Percentiles rank a stretch among this genome's conserved stretches.
These are phyloP conservation scores for Rhinophrynus dorsalis DNA, from an alignment of 2,797 vertebrate genomes.

Conservation along the genomic window DNA sequence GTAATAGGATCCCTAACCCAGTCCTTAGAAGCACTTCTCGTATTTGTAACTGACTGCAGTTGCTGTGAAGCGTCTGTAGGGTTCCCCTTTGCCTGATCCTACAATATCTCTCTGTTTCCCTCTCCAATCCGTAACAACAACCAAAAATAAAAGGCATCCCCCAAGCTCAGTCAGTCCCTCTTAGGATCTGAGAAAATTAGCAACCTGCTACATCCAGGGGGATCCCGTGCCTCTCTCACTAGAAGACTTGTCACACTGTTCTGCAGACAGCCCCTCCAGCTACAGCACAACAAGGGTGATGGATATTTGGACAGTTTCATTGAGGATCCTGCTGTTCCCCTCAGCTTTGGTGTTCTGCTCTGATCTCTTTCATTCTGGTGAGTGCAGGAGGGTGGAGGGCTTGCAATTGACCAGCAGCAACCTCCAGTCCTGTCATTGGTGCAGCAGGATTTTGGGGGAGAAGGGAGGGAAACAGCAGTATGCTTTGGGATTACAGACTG, in stretches of 20 bases:
- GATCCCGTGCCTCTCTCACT: neutral
- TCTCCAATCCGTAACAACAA: conserved; percentile 42
- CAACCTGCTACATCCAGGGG: conserved; percentile 38
- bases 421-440: conserved; percentile 1
- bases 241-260: conserved; percentile 18
- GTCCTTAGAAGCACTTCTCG: conserved; percentile 23
- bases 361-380: conserved; percentile 47
- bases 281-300: conserved; percentile 16
- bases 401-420: conserved; percentile 24
- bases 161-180: conserved; percentile 44
- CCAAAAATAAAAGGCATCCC: conserved; percentile 43
- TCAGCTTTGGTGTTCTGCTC: conserved; percentile 40
- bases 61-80: conserved; percentile 44
- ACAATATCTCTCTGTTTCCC: conserved; percentile 18
- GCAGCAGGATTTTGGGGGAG: conserved; percentile 27
- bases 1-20: conserved; percentile 43
- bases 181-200: conserved; percentile 42
- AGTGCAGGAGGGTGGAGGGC: conserved; percentile 37
- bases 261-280: neutral
- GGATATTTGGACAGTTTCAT: conserved; percentile 41
- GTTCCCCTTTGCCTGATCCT: conserved; percentile 45
- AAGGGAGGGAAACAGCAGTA: conserved; percentile 17
- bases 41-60: conserved; percentile 34
- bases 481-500: conserved; percentile 27
- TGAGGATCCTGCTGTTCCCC: conserved; percentile 40